Evolutionary conservation across 2,797 vertebrate genomes (phyloP), one percentile per base, ranked within the genome.

Genomic region (Xiphophorus birchmanni): DNA sequence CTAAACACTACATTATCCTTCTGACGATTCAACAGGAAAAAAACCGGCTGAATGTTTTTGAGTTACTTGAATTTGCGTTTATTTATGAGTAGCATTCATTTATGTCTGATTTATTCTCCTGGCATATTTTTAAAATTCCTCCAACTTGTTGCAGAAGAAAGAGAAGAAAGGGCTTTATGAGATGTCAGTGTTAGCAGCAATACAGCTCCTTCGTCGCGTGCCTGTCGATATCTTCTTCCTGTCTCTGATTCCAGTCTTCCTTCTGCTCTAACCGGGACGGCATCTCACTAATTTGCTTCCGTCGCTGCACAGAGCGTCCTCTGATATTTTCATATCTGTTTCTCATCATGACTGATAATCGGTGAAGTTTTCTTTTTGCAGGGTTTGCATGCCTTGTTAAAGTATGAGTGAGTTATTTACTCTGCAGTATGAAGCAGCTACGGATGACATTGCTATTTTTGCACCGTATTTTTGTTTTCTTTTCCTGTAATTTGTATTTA

Each of bases 61-160:
- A 86, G 87, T 94, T 95, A 95, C 93, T 96, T 95, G 94, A 96
- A 95, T 90, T 84, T 6, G 3, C 86, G 73, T 89, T 92, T 94
- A 92, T 94, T 92, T 94, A 92, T 94, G 69, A 84, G 80, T 86
- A 93, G 88, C 86, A 74, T 9, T 26, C 1, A 29, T 75, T 75
- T 44, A 17, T 69, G 12, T 67, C 63, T 67, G 71, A 48, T 71
- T 69, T 84, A 37, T 11, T 81, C 54, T 79, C 65, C 80, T 65
- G 75, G 58, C 52, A 13, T 40, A 56, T 60, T 56, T 67, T 82
- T 29, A 56, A 65, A 80, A 58, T 45, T 76, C 48, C 73, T 79
- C 35, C 32, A 82, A 90, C 82, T 54, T 90, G 85, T 88, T 29
- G 56, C 12, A 29, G n/a, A 58, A 81, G 78, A 86, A 82, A 84